Percentiles rank a stretch among this genome's conserved stretches.
Conservation (phyloP, 2,888 invertebrate genomes). For the Macrosiphum euphorbiae region DNA sequence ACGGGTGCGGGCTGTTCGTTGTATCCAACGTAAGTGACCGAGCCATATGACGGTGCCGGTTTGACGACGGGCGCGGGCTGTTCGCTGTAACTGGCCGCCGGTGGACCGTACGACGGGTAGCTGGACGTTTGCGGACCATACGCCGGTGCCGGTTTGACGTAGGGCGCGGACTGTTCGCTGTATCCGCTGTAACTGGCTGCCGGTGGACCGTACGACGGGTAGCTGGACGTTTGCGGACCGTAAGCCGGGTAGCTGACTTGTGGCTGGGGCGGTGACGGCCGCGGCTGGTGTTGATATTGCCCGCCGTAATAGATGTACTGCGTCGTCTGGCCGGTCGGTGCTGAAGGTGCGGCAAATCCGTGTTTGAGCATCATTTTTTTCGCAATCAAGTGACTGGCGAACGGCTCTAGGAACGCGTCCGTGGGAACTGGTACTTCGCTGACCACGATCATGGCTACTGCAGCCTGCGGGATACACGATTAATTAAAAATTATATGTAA, state of each 20-base stretch:
- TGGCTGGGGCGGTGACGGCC: not conserved
- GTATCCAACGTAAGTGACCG: not conserved
- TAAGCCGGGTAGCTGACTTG: constrained; percentile 16
- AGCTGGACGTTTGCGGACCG: not conserved
- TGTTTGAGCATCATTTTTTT: constrained; percentile 49
- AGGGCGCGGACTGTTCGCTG: not conserved
- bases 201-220: not conserved
- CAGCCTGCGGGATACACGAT: not conserved
- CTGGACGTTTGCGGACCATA: not conserved
- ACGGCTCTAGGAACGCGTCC: constrained; percentile 23
- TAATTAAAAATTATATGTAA: not conserved
- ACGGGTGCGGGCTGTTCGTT: not conserved
- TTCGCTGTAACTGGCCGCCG: no score
- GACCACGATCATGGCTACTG: not conserved
- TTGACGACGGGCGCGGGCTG: no score
- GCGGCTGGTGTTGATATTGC: not conserved
- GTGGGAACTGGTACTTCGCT: not conserved
- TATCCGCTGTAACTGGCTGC: not conserved
- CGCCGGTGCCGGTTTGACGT: not conserved
- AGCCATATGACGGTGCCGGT: not conserved
- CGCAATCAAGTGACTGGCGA: constrained; percentile 25
- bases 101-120: constrained; percentile 5
- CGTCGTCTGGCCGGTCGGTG: not conserved
- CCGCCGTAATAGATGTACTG: not conserved
- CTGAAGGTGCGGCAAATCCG: not conserved